phyloP scores from a whole-genome alignment of 1,140 invertebrate species.

The Nephotettix cincticeps region DNA sequence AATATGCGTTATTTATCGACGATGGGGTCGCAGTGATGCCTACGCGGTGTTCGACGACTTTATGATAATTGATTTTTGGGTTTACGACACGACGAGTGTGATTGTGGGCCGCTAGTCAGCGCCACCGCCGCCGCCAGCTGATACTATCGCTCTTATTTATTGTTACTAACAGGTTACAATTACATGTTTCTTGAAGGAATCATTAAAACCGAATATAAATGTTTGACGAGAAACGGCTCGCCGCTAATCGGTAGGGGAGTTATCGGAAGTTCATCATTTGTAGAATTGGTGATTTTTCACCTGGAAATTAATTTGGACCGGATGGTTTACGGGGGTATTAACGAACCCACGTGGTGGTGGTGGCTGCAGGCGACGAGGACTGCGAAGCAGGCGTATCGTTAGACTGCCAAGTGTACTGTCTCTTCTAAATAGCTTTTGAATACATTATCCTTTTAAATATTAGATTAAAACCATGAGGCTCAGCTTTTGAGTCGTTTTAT shows the following conservation, averaged over 20 bases:
- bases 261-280: slow-evolving; percentile 17
- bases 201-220: not conserved
- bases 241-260: not conserved
- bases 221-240: not conserved
- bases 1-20: slow-evolving; percentile 15
- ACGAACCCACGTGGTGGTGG: no score
- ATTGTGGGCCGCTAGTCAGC: slow-evolving; percentile 1
- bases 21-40: not conserved
- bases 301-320: slow-evolving; percentile 6
- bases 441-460: no score
- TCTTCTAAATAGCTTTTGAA: no score
- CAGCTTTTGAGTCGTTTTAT: no score
- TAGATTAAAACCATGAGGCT: no score
- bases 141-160: slow-evolving; percentile 15
- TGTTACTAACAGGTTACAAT: slow-evolving; percentile 11
- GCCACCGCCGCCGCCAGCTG: not conserved
- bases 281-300: slow-evolving; percentile 18
- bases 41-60: not conserved
- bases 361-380: no score
- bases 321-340: not conserved
- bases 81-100: not conserved
- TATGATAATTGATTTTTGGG: slow-evolving; percentile 21
- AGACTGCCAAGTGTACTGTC: no score
- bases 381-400: no score
- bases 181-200: slow-evolving; percentile 16